Evolutionary conservation across 2,113 vertebrate genomes (phyloP).

Genomic region (Felis chaus): DNA sequence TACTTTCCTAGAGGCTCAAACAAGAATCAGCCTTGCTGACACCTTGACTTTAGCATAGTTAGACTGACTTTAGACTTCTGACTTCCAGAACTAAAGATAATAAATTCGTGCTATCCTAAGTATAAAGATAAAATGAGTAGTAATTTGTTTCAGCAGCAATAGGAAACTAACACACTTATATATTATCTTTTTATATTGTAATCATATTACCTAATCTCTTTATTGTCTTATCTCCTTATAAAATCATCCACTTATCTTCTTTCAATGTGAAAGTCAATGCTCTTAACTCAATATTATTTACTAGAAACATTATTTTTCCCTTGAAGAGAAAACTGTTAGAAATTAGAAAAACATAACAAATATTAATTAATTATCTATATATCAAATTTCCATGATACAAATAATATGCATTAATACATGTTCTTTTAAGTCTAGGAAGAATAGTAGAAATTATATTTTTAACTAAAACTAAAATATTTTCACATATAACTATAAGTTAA

Average conservation of each 20-base stretch:
- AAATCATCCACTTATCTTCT: neutral
- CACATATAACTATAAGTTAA: neutral
- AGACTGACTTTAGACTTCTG: neutral
- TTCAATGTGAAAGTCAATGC: neutral
- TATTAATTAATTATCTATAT: neutral
- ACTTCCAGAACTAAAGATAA: neutral
- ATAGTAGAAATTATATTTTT: neutral
- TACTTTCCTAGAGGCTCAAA: neutral
- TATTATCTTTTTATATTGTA: neutral
- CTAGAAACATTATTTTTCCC: neutral
- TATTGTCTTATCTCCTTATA: neutral
- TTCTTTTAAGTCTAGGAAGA: neutral
- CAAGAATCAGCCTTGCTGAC: neutral
- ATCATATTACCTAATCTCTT: neutral
- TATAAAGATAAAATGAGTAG: neutral
- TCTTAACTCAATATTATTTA: neutral
- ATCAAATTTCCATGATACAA: neutral
- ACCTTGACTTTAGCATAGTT: neutral
- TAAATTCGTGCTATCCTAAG: neutral
- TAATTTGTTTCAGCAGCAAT: neutral
- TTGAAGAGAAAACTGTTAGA: neutral
- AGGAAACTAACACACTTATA: neutral
- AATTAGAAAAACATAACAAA: neutral
- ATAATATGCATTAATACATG: neutral
- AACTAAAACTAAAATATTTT: neutral